These are phyloP conservation scores for Microcebus murinus DNA, from an alignment of 2,113 vertebrate genomes.

Conservation along the genomic window DNA sequence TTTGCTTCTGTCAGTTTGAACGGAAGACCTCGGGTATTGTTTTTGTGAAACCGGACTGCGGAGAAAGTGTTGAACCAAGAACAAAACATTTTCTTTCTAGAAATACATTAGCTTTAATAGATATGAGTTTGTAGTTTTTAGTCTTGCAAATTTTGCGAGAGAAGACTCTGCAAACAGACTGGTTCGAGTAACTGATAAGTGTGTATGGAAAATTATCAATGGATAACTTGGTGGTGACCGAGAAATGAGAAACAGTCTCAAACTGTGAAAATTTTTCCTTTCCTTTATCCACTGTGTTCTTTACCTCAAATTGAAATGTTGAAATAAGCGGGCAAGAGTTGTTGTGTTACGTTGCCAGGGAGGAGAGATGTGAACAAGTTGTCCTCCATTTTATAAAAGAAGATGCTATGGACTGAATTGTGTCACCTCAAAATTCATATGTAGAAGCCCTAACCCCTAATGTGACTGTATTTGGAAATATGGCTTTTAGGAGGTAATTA, in stretches of 20 bases:
- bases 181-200: not conserved
- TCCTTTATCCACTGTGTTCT: not conserved
- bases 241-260: conserved; percentile 1
- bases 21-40: not conserved
- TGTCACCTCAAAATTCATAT: not conserved
- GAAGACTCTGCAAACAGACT: not conserved
- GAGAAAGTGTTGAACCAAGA: conserved; percentile 7
- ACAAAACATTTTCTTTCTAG: conserved; percentile 31
- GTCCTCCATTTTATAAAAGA: conserved; percentile 23
- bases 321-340: not conserved
- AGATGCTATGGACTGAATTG: not conserved
- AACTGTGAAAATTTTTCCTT: not conserved
- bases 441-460: not conserved
- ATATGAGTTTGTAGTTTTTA: not conserved
- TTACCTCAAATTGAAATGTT: conserved; percentile 7
- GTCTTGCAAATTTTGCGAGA: not conserved
- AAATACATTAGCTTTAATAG: not conserved
- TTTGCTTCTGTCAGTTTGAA: not conserved
- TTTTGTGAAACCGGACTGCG: conserved; percentile 25
- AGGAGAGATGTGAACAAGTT: not conserved
- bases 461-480: not conserved
- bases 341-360: not conserved
- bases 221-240: not conserved
- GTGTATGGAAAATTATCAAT: not conserved
- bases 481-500: not conserved